phyloP scores from a whole-genome alignment of 2,888 invertebrate species.

The Drosophila fungiperda region DNA sequence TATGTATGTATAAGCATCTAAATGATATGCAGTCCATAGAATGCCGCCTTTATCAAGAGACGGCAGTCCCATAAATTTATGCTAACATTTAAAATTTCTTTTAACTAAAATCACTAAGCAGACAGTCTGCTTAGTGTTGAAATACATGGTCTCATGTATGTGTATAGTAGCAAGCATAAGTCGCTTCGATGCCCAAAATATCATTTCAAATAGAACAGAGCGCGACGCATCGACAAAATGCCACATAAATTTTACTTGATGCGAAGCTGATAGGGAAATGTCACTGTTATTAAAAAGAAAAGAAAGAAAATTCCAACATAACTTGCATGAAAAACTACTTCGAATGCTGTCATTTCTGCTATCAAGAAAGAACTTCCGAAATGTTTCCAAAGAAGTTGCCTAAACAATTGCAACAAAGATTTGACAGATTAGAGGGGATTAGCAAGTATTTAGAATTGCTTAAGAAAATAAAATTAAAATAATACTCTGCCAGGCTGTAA shows the following conservation, averaged over 20 bases:
- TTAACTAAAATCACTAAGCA: slow-evolving; percentile 33
- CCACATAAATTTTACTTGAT: slow-evolving; percentile 74
- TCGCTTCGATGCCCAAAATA: slow-evolving; percentile 44
- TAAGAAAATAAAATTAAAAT: background rate
- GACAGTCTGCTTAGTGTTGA: too few relatives aligned
- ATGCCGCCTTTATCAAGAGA: slow-evolving; percentile 55
- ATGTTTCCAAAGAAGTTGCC: background rate
- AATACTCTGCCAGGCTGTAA: background rate
- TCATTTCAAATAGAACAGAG: slow-evolving; percentile 59
- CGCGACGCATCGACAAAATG: slow-evolving; percentile 70
- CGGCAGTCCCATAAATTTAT: slow-evolving; percentile 70
- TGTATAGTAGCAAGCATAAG: slow-evolving; percentile 14
- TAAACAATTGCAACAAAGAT: background rate
- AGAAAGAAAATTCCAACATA: slow-evolving; percentile 39
- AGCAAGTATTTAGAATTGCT: background rate
- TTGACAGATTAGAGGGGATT: background rate
- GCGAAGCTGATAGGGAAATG: slow-evolving; percentile 70
- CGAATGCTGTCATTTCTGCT: background rate
- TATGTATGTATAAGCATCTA: slow-evolving; percentile 49
- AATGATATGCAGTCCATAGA: slow-evolving; percentile 58
- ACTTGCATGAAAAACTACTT: slow-evolving; percentile 34
- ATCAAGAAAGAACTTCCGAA: slow-evolving; percentile 64
- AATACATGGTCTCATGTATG: slow-evolving; percentile 35
- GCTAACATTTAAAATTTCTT: slow-evolving; percentile 79
- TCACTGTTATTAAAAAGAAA: slow-evolving; percentile 68